These are phyloP conservation scores for Hypselothyrea guttata DNA, from an alignment of 2,888 invertebrate genomes.

Conservation along the genomic window DNA sequence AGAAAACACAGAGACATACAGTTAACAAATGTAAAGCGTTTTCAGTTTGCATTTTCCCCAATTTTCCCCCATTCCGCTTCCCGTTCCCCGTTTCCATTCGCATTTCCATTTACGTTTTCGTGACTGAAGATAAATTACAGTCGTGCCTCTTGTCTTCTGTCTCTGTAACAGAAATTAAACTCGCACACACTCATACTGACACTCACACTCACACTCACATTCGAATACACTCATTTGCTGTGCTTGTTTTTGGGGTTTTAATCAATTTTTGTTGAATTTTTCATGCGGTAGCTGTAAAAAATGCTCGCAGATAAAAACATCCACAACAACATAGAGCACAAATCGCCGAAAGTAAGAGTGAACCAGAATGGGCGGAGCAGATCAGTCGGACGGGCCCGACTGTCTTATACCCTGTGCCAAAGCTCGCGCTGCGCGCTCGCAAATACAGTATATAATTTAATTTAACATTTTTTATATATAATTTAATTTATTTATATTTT, in stretches of 20 bases:
- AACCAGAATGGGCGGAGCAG: too few relatives aligned
- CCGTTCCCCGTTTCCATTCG: slow-evolving; percentile 55
- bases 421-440: too few relatives aligned
- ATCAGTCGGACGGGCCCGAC: too few relatives aligned
- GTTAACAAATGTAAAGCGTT: slow-evolving; percentile 77
- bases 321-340: too few relatives aligned
- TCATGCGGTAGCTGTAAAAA: slow-evolving; percentile 65
- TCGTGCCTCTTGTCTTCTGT: slow-evolving; percentile 48
- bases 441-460: too few relatives aligned
- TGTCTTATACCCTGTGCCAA: too few relatives aligned
- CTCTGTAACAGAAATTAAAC: slow-evolving; percentile 52
- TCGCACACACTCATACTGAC: slow-evolving; percentile 31
- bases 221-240: slow-evolving; percentile 42
- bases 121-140: slow-evolving; percentile 71
- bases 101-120: slow-evolving; percentile 36
- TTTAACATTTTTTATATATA: too few relatives aligned
- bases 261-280: slow-evolving; percentile 75
- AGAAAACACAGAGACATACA: slow-evolving; percentile 68
- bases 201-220: slow-evolving; percentile 19
- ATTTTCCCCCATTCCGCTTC: slow-evolving; percentile 36
- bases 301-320: slow-evolving; percentile 53
- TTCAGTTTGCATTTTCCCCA: slow-evolving; percentile 62
- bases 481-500: too few relatives aligned
- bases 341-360: slow-evolving; percentile 50
- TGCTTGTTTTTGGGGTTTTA: slow-evolving; percentile 57